Percentiles rank a stretch among this genome's conserved stretches.
These are phyloP conservation scores for Cacatua alba DNA, from an alignment of 2,113 vertebrate genomes.

Conservation along the genomic window DNA sequence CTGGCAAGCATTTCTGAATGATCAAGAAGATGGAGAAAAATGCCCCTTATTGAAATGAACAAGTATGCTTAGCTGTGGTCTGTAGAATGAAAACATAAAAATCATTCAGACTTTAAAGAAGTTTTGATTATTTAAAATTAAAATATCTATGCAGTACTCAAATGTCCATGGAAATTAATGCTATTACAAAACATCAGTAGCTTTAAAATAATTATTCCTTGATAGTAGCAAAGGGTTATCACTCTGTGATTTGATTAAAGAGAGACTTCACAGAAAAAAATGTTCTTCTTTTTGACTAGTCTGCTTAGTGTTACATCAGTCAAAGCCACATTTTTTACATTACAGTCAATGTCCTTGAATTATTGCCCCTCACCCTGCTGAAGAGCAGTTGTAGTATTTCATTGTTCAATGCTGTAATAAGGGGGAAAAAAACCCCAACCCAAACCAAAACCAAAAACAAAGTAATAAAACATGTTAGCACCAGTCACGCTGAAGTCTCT, in stretches of 20 bases:
- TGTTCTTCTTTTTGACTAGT: neutral
- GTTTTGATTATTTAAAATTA: neutral
- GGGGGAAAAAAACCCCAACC: too few species aligned
- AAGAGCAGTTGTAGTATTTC: neutral
- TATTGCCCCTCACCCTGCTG: neutral
- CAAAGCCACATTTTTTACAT: neutral
- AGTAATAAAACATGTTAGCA: neutral
- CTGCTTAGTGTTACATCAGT: neutral
- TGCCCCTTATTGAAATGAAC: neutral
- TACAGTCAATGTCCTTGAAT: neutral
- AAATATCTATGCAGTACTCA: neutral
- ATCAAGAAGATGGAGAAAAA: neutral
- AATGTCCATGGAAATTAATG: neutral
- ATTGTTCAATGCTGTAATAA: neutral
- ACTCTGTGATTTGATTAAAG: neutral
- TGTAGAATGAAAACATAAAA: neutral
- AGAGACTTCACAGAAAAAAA: neutral
- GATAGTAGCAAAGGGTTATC: neutral
- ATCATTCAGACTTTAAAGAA: neutral
- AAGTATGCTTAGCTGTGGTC: neutral
- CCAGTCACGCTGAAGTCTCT: neutral
- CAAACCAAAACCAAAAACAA: too few species aligned
- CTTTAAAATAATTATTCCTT: neutral
- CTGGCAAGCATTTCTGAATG: neutral
- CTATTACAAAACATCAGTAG: neutral